Base-by-base conservation (phyloP, 2,888 invertebrate genomes). In the Caenorhabditis sulstoni region DNA sequence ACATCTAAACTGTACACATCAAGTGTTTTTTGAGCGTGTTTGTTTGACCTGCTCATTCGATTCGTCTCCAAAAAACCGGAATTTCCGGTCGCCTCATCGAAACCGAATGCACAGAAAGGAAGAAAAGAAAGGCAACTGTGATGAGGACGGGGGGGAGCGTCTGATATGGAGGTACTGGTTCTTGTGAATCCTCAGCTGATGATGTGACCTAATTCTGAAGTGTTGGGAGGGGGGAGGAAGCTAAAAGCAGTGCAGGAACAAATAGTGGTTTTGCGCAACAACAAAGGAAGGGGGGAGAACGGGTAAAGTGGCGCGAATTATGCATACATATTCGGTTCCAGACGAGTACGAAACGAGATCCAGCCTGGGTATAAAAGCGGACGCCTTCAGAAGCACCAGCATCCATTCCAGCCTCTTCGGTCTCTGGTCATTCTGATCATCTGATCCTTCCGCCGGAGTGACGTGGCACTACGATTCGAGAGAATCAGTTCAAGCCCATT, bases 241-340 rank as follows among this genome's bases (percentile, higher is more conserved):
- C 29, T 29, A 29, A 29, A 29, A 29, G 29, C 29, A 29, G 4
- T 11, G n/a, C 20, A 37, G 4, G 29, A 29, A 58, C 22, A 55
- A 49, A 37, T 20, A 65, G 47, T 71, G 71, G 49, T 62, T 62
- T 64, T 5, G 39, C 22, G 37, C 35, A n/a, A 16, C 9, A 47
- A 74, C 53, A 65, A 65, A 37, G 49, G 50, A 45, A 14, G 50
- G 18, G 23, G 52, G 29, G 47, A 47, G 39, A 66, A 74, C 65
- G 66, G 74, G 74, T 74, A 74, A 66, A 74, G 74, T 65, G 59
- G 71, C n/a, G 29, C 14, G 55, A 71, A 71, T 71, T 71, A 71
- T 62, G 44, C 62, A 55, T 55, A 59, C n/a, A n/a, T 67, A 70
- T 55, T 61, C 45, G 62, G 71, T 71, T 62, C 62, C 64, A 64